Conservation (phyloP, 2,797 vertebrate species). For the Crocidura indochinensis region DNA sequence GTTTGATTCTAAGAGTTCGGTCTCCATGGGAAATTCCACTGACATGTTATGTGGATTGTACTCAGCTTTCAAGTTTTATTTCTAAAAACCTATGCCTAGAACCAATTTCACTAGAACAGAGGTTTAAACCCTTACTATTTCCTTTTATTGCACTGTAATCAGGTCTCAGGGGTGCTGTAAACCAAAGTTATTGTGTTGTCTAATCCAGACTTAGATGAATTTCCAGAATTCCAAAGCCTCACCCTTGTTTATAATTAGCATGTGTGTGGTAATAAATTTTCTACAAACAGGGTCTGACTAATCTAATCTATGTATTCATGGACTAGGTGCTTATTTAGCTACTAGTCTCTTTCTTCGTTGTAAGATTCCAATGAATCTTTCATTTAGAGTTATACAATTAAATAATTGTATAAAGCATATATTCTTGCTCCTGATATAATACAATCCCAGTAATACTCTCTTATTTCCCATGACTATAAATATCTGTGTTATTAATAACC, state of each 20-base stretch:
- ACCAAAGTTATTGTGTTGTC: neutral
- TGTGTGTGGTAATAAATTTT: neutral
- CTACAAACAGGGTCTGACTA: neutral
- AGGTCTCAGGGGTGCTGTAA: neutral
- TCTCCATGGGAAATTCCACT: neutral
- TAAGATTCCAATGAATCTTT: neutral
- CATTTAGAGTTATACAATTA: neutral
- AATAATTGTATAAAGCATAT: conserved; percentile 35
- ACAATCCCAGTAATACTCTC: neutral
- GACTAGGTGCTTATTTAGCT: conserved; percentile 4
- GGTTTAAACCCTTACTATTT: neutral
- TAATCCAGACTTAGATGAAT: neutral
- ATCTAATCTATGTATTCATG: neutral
- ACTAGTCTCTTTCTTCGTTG: neutral
- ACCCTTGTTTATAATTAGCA: neutral
- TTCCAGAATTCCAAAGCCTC: conserved; percentile 22
- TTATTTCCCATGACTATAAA: neutral
- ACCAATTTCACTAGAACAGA: neutral
- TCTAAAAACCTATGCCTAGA: neutral
- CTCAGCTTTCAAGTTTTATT: neutral
- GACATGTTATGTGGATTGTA: neutral
- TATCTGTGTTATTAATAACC: conserved; percentile 10
- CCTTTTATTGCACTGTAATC: neutral
- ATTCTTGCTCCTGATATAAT: neutral
- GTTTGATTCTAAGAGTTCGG: neutral